phyloP scores from a whole-genome alignment of 2,888 invertebrate genomes.

The Drosophila monieri region DNA sequence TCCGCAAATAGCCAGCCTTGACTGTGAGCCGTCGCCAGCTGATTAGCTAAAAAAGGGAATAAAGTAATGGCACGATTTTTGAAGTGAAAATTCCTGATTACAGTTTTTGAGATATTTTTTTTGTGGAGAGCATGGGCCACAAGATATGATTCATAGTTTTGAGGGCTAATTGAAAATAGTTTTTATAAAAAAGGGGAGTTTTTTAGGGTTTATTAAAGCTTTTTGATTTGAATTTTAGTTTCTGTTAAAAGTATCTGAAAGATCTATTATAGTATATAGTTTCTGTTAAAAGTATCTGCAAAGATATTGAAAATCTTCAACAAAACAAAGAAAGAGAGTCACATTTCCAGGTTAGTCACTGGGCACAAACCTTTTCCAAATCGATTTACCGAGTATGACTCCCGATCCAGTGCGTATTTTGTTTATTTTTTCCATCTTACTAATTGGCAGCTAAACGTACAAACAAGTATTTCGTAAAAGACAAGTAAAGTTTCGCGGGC shows the following conservation, averaged over 20 bases:
- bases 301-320: background rate
- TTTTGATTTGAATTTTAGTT: no score
- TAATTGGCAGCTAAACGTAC: conserved; percentile 49
- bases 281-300: no score
- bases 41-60: conserved; percentile 2
- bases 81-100: conserved; percentile 1
- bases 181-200: background rate
- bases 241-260: no score
- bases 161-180: background rate
- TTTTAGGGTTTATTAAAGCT: no score
- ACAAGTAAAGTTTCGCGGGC: conserved; percentile 49
- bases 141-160: conserved; percentile 1
- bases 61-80: conserved; percentile 7
- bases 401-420: conserved; percentile 25
- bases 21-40: conserved; percentile 7
- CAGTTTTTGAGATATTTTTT: background rate
- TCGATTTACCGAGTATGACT: background rate
- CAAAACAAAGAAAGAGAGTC: background rate
- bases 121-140: background rate
- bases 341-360: background rate
- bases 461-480: conserved; percentile 52
- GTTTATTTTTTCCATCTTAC: conserved; percentile 64
- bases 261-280: no score
- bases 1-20: conserved; percentile 23
- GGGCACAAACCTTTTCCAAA: background rate